Evolutionary conservation across 1,140 invertebrate species (phyloP), one percentile per base, ranked within the genome.

Genomic region (Chironomus striatipennis): DNA sequence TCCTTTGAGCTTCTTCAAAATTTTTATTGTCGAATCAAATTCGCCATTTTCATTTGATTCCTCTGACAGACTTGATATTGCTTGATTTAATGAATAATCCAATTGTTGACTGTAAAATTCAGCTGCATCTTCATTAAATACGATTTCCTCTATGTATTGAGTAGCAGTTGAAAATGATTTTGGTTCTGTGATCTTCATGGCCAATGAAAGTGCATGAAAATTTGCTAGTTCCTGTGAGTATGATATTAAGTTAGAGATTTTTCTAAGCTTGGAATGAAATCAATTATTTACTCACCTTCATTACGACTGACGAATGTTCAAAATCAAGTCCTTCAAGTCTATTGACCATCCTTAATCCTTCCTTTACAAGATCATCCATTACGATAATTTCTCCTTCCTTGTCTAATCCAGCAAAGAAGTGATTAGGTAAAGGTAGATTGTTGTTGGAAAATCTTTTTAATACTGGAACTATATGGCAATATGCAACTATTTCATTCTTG

Each of bases 401-500:
- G 5, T 81, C 77, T 10, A 34, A 77, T 5, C 78, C 77, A 65
- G 81, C 80, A 10, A 80, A 79, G 73, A 79, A 76, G 75, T 81
- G 82, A 10, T 79, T 76, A 5, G 81, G 81, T 43, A 81, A 80
- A n/a, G 80, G 74, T 8, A 76, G 75, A n/a, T 79, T 75, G 5
- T 34, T 34, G 2, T 74, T 75, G 21, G 77, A 79, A 74, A 80
- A 78, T 74, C 77, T 75, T 20, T 77, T 75, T 9, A 82, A 75
- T 5, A 80, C 34, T 7, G 81, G 81, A 10, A 81, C 77, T 34
- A 82, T 73, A 65, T 81, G 75, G 21, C 75, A 77, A 73, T 82
- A 82, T 21, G 79, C 80, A 12, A 78, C 78, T 47, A 82, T 82
- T 75, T 82, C 81, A 73, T 82, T 82, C 42, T 67, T 76, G 64